Evolutionary conservation across 2,797 vertebrate genomes (phyloP).

Genomic region (Chelonia mydas): DNA sequence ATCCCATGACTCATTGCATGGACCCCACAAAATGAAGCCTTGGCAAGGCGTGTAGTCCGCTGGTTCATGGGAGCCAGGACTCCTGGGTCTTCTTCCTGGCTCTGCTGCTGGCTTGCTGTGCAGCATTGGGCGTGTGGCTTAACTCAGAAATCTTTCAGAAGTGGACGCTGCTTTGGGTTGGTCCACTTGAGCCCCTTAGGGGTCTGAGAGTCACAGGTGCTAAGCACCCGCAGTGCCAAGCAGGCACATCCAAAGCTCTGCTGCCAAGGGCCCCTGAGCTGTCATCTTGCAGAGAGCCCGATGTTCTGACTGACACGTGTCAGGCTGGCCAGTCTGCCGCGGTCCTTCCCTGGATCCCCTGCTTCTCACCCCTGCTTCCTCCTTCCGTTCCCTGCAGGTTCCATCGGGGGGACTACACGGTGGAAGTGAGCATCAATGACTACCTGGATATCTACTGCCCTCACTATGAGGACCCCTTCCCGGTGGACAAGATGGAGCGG

Average conservation of each 20-base stretch:
- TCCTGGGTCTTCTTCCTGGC: not conserved
- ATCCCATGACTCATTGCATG: not conserved
- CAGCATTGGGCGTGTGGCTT: not conserved
- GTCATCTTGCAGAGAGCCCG: not conserved
- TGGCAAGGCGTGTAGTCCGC: not conserved
- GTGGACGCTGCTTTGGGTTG: not conserved
- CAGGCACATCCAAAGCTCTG: not conserved
- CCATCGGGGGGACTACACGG: conserved; percentile 89
- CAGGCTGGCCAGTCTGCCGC: not conserved
- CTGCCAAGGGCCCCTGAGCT: not conserved
- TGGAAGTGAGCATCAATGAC: conserved; percentile 96
- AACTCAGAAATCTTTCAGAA: not conserved
- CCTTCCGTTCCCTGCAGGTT: conserved; percentile 79
- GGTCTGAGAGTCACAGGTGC: no score
- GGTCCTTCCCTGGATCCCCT: not conserved
- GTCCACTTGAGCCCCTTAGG: not conserved
- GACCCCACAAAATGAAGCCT: not conserved
- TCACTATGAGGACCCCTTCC: conserved; percentile 88
- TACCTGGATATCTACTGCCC: conserved; percentile 98
- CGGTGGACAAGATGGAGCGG: conserved; percentile 87
- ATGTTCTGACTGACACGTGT: not conserved
- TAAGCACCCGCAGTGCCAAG: no score
- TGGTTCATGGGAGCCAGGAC: not conserved
- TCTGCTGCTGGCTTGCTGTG: not conserved
- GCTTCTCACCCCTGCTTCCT: not conserved